phyloP scores from a whole-genome alignment of 2,797 vertebrate species.

The Catostomus latipinnis region DNA sequence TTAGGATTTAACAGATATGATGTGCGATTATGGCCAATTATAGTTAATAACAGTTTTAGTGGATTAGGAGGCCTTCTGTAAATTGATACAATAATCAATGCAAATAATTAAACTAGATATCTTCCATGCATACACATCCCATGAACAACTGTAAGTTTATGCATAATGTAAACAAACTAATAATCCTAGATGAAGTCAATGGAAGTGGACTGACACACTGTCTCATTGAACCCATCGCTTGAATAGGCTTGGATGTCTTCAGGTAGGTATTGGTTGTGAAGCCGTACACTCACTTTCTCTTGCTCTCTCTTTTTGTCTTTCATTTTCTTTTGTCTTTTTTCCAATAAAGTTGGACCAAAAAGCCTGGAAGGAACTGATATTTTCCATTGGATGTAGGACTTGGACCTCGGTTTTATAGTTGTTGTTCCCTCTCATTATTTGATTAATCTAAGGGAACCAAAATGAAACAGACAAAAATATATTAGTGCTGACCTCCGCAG shows the following conservation, averaged over 20 bases:
- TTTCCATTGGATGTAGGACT: slow-evolving; percentile 79
- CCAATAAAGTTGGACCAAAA: slow-evolving; percentile 66
- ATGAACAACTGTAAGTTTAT: background rate
- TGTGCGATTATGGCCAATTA: background rate
- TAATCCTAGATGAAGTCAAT: background rate
- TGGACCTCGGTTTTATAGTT: slow-evolving; percentile 78
- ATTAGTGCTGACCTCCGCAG: slow-evolving; percentile 68
- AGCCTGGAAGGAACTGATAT: slow-evolving; percentile 74
- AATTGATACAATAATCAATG: background rate
- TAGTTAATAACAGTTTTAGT: background rate
- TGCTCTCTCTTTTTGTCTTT: slow-evolving; percentile 39
- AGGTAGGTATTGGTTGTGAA: slow-evolving; percentile 60
- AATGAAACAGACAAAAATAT: slow-evolving; percentile 56
- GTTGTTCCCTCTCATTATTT: slow-evolving; percentile 76
- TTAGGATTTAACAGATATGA: background rate
- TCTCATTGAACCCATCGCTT: slow-evolving; percentile 46
- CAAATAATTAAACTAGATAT: no score
- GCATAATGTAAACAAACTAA: slow-evolving; percentile 13
- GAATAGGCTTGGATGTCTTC: slow-evolving; percentile 49
- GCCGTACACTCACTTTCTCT: slow-evolving; percentile 54
- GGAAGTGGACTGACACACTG: slow-evolving; percentile 50
- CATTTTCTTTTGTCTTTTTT: slow-evolving; percentile 40
- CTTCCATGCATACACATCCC: background rate
- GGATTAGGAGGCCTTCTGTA: background rate
- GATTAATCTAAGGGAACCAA: slow-evolving; percentile 71